Percentiles rank a stretch among this genome's conserved stretches.
Evolutionary conservation across 2,888 invertebrate species (phyloP).

Genomic region (Spilarctia lutea): DNA sequence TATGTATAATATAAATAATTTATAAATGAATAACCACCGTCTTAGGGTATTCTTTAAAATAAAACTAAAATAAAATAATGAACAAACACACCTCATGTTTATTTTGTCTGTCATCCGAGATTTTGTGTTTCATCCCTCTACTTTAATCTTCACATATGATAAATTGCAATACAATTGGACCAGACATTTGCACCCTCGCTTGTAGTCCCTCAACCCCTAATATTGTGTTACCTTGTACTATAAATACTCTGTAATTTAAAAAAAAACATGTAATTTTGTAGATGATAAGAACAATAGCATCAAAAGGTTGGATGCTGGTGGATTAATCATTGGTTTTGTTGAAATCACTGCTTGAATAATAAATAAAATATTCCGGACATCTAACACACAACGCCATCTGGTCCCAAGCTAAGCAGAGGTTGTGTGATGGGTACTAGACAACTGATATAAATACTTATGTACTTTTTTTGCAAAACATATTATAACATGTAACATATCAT

Average conservation of each 20-base stretch:
- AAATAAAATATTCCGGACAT: too few relatives aligned
- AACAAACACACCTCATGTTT: constrained; percentile 6
- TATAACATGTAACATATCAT: too few relatives aligned
- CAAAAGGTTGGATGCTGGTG: neutral
- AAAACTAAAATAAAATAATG: neutral
- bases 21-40: neutral
- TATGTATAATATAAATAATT: too few relatives aligned
- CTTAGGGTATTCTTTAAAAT: neutral
- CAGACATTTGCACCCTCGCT: constrained; percentile 42
- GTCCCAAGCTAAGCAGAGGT: too few relatives aligned
- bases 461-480: too few relatives aligned
- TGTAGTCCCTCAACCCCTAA: constrained; percentile 27
- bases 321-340: too few relatives aligned
- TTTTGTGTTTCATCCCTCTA: constrained; percentile 17
- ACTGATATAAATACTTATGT: too few relatives aligned
- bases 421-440: too few relatives aligned
- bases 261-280: neutral
- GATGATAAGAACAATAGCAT: neutral
- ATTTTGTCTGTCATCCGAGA: constrained; percentile 14
- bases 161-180: constrained; percentile 72
- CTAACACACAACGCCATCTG: too few relatives aligned
- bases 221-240: constrained; percentile 36
- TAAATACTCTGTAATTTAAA: neutral
- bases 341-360: too few relatives aligned
- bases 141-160: constrained; percentile 61